phyloP scores from a whole-genome alignment of 2,113 vertebrate genomes.

The Neolamprologus devosi region DNA sequence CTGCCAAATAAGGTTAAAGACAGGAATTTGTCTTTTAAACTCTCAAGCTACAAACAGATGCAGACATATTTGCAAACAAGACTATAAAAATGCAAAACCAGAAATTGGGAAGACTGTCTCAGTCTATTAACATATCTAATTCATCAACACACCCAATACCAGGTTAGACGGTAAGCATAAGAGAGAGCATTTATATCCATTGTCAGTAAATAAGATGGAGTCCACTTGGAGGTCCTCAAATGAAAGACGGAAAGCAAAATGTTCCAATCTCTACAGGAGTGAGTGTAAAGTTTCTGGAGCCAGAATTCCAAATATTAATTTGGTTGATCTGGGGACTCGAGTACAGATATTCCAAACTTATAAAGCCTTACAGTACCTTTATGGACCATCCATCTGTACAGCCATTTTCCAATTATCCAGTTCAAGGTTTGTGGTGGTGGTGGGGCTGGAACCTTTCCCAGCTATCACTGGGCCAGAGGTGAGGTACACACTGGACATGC shows the following conservation, averaged over 20 bases:
- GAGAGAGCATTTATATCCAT: background rate
- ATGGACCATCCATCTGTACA: background rate
- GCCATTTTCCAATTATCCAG: background rate
- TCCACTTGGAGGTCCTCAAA: background rate
- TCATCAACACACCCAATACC: background rate
- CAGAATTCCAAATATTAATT: background rate
- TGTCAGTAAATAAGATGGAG: background rate
- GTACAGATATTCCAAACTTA: background rate
- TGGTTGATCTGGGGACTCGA: rapidly evolving
- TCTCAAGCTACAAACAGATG: background rate
- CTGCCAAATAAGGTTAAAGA: background rate
- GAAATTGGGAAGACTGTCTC: background rate
- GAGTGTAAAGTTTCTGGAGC: background rate
- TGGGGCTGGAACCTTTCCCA: background rate
- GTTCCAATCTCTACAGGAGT: background rate
- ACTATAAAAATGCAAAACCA: background rate
- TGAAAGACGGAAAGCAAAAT: background rate
- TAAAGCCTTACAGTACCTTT: background rate
- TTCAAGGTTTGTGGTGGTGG: background rate
- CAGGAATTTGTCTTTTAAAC: background rate
- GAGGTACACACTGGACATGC: background rate
- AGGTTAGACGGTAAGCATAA: background rate
- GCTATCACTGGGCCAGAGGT: background rate
- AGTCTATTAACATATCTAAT: background rate
- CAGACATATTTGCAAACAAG: background rate